Conservation (phyloP, 2,888 invertebrate species). For the Dasypogon diadema region DNA sequence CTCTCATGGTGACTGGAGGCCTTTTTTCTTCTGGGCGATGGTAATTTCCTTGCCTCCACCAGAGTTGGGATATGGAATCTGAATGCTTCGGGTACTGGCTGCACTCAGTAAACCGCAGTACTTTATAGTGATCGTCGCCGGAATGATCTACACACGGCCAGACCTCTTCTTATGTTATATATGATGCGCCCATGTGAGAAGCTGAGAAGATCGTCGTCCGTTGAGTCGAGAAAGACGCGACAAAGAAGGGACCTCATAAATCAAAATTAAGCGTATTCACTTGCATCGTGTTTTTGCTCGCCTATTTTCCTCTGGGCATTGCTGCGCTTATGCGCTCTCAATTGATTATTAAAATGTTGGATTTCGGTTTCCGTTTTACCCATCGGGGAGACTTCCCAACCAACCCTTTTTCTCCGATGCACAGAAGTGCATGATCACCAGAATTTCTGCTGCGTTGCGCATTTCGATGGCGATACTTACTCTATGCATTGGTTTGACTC, state of each 20-base stretch:
- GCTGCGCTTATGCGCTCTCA: slow-evolving; percentile 15
- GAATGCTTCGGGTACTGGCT: background rate
- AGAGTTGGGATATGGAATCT: background rate
- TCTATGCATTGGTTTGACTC: background rate
- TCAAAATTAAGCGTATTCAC: slow-evolving; percentile 57
- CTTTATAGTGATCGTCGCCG: background rate
- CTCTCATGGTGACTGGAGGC: background rate
- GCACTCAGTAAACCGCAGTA: too few species aligned
- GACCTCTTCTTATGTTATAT: background rate
- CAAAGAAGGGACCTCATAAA: slow-evolving; percentile 55
- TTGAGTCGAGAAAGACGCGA: slow-evolving; percentile 25
- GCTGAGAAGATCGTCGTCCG: background rate
- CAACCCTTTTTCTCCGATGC: slow-evolving; percentile 33
- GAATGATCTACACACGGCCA: background rate
- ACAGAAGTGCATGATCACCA: slow-evolving; percentile 22
- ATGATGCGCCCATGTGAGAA: background rate
- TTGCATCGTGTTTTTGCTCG: slow-evolving; percentile 23
- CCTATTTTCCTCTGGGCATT: background rate
- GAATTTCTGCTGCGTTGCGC: background rate
- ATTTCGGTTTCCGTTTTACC: slow-evolving; percentile 53
- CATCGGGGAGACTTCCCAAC: background rate
- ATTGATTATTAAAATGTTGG: slow-evolving; percentile 52
- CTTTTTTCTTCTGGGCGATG: background rate
- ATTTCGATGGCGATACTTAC: slow-evolving; percentile 4
- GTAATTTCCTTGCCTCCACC: background rate